phyloP scores from a whole-genome alignment of 2,113 vertebrate species.

The Vireo altiloquus region DNA sequence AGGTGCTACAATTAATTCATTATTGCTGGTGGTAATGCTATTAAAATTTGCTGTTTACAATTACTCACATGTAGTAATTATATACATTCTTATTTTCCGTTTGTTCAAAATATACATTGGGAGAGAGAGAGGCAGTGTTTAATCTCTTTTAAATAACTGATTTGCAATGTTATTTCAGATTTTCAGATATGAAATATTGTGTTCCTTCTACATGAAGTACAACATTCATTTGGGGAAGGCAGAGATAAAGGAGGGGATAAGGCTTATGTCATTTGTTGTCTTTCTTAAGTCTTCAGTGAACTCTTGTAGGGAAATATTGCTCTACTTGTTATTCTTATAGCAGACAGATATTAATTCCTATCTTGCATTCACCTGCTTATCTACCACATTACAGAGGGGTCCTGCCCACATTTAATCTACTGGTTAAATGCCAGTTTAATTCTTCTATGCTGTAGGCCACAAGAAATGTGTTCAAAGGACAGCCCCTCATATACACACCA shows the following conservation, averaged over 20 bases:
- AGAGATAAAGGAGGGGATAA: background rate
- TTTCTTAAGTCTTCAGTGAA: constrained; percentile 30
- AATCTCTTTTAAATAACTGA: background rate
- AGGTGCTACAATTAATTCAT: background rate
- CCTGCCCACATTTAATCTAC: constrained; percentile 53
- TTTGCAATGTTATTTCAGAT: constrained; percentile 9
- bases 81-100: background rate
- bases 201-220: background rate
- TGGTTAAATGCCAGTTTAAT: constrained; percentile 53
- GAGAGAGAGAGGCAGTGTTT: background rate
- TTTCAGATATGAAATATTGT: background rate
- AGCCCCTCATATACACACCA: constrained; percentile 21
- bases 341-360: constrained; percentile 41
- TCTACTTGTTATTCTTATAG: constrained; percentile 22
- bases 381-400: constrained; percentile 37
- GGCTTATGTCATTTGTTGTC: background rate
- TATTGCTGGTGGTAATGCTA: background rate
- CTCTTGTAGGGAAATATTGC: background rate
- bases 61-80: background rate
- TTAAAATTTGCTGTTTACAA: background rate
- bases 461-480: constrained; percentile 53
- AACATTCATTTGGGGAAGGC: background rate
- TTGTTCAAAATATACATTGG: background rate
- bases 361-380: constrained; percentile 62
- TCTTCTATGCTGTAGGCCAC: constrained; percentile 57